Evolutionary conservation across 2,888 invertebrate genomes (phyloP), one percentile per base, ranked within the genome.

Genomic region (Cryptocephalus moraei): DNA sequence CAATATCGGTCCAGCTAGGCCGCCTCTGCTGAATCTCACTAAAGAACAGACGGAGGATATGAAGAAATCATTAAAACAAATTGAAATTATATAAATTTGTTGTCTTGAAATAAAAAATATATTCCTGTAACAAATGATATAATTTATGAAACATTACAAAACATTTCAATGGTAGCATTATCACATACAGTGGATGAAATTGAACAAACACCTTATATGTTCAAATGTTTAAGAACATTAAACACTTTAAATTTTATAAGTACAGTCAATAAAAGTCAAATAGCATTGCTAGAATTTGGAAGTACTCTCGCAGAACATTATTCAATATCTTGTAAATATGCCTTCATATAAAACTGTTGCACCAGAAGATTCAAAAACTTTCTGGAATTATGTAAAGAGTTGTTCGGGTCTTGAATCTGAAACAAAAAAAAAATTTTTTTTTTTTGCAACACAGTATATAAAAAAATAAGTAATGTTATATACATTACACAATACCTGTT

Each of bases 1-100:
- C 22, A 72, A 80, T 48, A 73, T 81, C 38, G 84, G 85, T 0
- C 76, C 78, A 1, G 77, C 79, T 0, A 73, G 82, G 4, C 64
- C 74, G 8, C 84, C 84, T 0, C 72, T 81, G 42, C 65, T 58
- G 33, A 66, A 75, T 0, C 57, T 82, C 3, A 69, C 75, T 0
- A 51, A 60, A 1, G 51, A 48, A 33, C 56, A 64, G 44, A 48
- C 57, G 8, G 44, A 48, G 13, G 54, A 56, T 38, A 59, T 58
- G 53, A 48, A 49, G 40, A 44, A 39, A 1, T 39, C 49, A 9
- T 33, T 54, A 22, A 49, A 51, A 22, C 22, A 22, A 22, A 22
- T 22, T 22, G 22, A 22, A 4, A 22, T 22, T 22, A 22, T 22
- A 22, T 22, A 22, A 22, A 22, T 22, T 22, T 22, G 22, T 22